Evolutionary conservation across 2,888 invertebrate species (phyloP).

Genomic region (Macropis europaea): DNA sequence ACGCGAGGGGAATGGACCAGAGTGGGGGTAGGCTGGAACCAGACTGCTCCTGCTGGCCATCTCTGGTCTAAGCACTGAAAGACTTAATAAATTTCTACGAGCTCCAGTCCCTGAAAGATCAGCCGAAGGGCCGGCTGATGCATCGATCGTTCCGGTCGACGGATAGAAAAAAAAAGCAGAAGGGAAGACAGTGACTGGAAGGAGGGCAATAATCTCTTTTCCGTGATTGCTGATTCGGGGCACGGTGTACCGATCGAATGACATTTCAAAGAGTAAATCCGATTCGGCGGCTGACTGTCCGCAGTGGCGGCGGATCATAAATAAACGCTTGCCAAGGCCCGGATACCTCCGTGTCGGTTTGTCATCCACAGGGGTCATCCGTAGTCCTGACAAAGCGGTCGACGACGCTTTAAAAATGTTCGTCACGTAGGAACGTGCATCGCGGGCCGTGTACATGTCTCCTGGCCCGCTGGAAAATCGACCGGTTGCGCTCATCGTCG

Average conservation of each 20-base stretch:
- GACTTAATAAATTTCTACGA: no score
- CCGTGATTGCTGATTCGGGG: conserved; percentile 52
- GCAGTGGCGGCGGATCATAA: conserved; percentile 58
- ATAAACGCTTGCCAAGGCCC: conserved; percentile 63
- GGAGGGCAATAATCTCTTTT: conserved; percentile 13
- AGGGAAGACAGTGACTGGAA: neutral
- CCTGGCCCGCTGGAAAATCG: conserved; percentile 28
- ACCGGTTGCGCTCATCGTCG: conserved; percentile 6
- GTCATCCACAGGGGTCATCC: conserved; percentile 50
- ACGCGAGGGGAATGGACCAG: no score
- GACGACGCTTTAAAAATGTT: conserved; percentile 51
- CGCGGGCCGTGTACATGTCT: conserved; percentile 4
- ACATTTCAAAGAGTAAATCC: conserved; percentile 55
- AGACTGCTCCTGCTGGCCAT: no score
- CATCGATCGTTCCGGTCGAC: no score
- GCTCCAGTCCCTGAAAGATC: no score
- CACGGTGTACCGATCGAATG: conserved; percentile 59
- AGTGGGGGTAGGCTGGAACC: no score
- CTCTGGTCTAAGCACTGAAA: no score
- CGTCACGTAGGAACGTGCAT: conserved; percentile 51
- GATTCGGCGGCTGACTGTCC: conserved; percentile 43
- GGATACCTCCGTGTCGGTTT: conserved; percentile 64
- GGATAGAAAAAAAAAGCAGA: neutral
- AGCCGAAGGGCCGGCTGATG: no score
- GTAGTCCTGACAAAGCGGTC: conserved; percentile 57